Evolutionary conservation across 2,113 vertebrate species (phyloP), one percentile per base, ranked within the genome.

Genomic region (Glaucomys volans): DNA sequence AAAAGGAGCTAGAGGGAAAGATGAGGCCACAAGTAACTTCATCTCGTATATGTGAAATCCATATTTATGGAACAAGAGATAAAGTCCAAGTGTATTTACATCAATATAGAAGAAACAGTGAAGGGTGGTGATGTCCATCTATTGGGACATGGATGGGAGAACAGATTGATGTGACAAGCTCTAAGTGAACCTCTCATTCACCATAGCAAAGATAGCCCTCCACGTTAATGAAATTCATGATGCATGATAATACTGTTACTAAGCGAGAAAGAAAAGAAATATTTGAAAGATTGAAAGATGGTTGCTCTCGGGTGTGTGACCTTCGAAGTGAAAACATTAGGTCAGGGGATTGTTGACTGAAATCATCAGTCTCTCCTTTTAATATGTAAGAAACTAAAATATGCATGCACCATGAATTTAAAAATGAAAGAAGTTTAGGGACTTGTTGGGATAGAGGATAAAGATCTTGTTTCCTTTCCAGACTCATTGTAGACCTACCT

Each of bases 361-460:
- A 74, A 50, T 37, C 13, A 54, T 59, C 35, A 69, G 13, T 4
- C 26, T 42, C 6, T 24, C 12, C 64, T 81, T 64, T 62, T 32
- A 76, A 54, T 47, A 76, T 26, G 52, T 83, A 54, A 79, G 20
- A 32, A 82, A 95, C 52, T 42, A 64, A 88, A 91, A 76, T 17
- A 47, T 40, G 28, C 1, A 24, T 20, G 12, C 7, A 62, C 52
- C n/a, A 69, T 28, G 16, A 83, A 54, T 71, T 69, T 24, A 35
- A 64, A 74, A 74, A 84, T 9, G 9, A 69, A 77, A 44, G 35
- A 96, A 88, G 82, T 42, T 18, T 44, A 81, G 69, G 26, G 40
- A 18, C 18, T 16, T 90, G 1, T 59, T 40, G 50, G 24, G 84
- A 4, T 44, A 47, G 67, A 82, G 28, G 47, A 47, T 59, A 18